phyloP scores from a whole-genome alignment of 2,888 invertebrate species.

The Acanthosepion esculentum region DNA sequence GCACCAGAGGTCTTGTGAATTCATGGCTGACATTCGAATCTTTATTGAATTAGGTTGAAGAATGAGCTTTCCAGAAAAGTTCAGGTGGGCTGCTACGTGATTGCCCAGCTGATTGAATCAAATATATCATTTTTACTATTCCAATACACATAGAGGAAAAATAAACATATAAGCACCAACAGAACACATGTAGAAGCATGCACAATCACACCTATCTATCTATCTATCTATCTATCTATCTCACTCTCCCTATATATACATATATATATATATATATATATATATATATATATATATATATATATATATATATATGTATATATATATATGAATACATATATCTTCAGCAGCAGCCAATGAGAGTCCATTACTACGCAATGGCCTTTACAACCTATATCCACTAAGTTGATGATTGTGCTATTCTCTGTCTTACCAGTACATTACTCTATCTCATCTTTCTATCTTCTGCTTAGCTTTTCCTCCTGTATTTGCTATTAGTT shows the following conservation, averaged over 20 bases:
- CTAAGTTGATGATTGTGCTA: too few species aligned
- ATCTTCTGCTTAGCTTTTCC: too few species aligned
- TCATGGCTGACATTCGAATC: not conserved
- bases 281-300: not conserved
- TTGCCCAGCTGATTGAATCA: not conserved
- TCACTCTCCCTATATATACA: too few species aligned
- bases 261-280: not conserved
- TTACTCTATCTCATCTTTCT: too few species aligned
- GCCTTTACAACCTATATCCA: too few species aligned
- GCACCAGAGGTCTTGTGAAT: conserved; percentile 8
- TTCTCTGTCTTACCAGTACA: too few species aligned
- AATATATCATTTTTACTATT: not conserved
- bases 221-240: not conserved
- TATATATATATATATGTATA: not conserved
- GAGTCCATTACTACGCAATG: too few species aligned
- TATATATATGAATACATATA: not conserved
- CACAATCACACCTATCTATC: not conserved
- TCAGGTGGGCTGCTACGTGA: conserved; percentile 5
- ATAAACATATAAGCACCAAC: not conserved
- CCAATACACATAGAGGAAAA: not conserved
- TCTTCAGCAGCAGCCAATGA: not conserved
- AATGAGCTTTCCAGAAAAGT: conserved; percentile 12
- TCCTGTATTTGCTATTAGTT: too few species aligned
- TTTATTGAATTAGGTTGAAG: conserved; percentile 20
- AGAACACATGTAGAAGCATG: too few species aligned